Evolutionary conservation across 2,888 invertebrate genomes (phyloP), one percentile per base, ranked within the genome.

Genomic region (Drosophila cyrtoloma): DNA sequence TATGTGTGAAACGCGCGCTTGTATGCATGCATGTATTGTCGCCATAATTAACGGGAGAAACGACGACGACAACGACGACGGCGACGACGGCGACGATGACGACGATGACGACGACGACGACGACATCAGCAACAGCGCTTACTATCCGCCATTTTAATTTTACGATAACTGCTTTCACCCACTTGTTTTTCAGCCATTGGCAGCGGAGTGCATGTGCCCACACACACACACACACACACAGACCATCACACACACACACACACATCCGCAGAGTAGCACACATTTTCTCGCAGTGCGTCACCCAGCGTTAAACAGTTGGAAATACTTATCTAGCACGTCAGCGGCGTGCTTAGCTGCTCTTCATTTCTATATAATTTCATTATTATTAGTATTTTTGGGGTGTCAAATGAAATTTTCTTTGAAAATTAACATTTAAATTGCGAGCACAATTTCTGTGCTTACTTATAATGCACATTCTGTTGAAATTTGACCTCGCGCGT

Each of bases 131-230:
- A 82, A 84, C 78, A 88, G 61, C 91, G 89, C 83, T 84, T 88
- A 86, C 89, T 70, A 89, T 76, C 84, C 90, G 90, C 86, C 91
- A 91, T 83, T 91, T 87, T 90, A 79, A 83, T 90, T 91, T 87
- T 86, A 90, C 87, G 90, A 89, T 90, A 90, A 89, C 86, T 79
- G 84, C 86, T 89, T 89, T 91, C 89, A 91, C 91, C 87, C 86
- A 87, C 91, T 90, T 91, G 79, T 73, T 58, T 61, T 60, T 35
- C 39, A 59, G 61, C 51, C 55, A 57, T 22, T 55, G 58, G 61
- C 37, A 32, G 68, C 53, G 60, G 44, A 80, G 58, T 78, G 78
- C 78, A 78, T 75, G 76, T 80, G 59, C 58, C 55, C 19, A 64
- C 63, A 59, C 66, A 65, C 56, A 47, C 39, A 53, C n/a, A 58